Conservation (phyloP, 2,113 vertebrate genomes). For the Pogonocichla stellata region DNA sequence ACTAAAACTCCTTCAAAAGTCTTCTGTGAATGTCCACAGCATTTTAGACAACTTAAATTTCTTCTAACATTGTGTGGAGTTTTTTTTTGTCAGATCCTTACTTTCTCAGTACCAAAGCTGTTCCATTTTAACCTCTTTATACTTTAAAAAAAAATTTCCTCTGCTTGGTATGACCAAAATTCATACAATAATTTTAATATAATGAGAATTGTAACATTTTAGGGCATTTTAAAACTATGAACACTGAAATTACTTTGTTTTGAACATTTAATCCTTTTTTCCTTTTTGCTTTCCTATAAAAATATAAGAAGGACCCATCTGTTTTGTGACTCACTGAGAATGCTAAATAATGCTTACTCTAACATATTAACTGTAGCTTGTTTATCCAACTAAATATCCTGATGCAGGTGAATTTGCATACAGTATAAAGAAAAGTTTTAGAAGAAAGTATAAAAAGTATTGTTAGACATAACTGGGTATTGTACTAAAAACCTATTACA, state of each 20-base stretch:
- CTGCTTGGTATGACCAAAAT: background rate
- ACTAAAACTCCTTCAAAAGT: background rate
- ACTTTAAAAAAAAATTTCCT: background rate
- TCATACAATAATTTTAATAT: background rate
- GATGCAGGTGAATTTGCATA: background rate
- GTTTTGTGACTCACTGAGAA: background rate
- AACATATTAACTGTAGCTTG: background rate
- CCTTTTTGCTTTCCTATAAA: background rate
- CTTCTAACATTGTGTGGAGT: background rate
- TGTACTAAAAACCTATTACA: background rate
- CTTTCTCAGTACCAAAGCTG: background rate
- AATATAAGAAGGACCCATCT: background rate
- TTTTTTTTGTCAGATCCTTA: background rate
- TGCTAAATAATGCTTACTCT: background rate
- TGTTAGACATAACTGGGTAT: background rate
- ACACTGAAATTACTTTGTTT: background rate
- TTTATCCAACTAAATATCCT: background rate
- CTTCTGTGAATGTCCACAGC: background rate
- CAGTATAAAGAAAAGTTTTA: background rate
- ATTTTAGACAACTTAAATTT: background rate
- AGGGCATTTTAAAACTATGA: background rate
- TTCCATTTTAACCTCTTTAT: background rate
- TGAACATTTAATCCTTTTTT: background rate
- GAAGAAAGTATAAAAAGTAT: background rate
- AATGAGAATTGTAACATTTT: background rate